These are phyloP conservation scores for Stigmatopora nigra DNA, from an alignment of 2,113 vertebrate species.

Conservation along the genomic window DNA sequence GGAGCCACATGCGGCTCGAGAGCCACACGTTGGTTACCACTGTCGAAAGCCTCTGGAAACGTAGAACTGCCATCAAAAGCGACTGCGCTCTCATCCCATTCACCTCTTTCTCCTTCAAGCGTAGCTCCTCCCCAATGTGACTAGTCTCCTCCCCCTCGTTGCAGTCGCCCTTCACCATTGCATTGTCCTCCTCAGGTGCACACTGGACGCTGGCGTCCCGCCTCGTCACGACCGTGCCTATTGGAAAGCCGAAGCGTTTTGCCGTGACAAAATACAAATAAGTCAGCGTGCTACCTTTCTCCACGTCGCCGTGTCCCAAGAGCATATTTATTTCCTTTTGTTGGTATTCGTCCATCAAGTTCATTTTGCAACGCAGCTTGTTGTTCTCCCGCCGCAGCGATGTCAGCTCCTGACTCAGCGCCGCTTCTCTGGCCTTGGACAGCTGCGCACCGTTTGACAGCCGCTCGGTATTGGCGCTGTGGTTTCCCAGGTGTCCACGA, in stretches of 20 bases:
- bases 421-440: constrained; percentile 49
- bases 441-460: constrained; percentile 41
- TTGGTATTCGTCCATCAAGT: constrained; percentile 70
- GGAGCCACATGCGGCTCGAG: too few species aligned
- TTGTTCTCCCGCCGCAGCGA: constrained; percentile 45
- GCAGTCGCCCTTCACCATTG: constrained; percentile 16
- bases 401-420: constrained; percentile 46
- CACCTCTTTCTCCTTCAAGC: constrained; percentile 66
- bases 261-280: background rate
- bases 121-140: constrained; percentile 52
- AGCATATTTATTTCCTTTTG: constrained; percentile 33
- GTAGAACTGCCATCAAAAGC: background rate
- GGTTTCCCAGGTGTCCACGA: background rate
- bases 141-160: constrained; percentile 49
- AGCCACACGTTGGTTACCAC: too few species aligned
- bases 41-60: too few species aligned
- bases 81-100: background rate
- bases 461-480: background rate
- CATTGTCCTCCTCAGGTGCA: constrained; percentile 20
- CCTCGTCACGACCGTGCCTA: constrained; percentile 30
- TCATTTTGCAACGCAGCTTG: constrained; percentile 58
- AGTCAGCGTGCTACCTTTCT: background rate
- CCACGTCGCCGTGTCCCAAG: background rate
- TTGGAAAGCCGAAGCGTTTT: background rate
- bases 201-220: constrained; percentile 6